These are phyloP conservation scores for Calosoma granatense DNA, from an alignment of 1,140 invertebrate species.

Conservation along the genomic window DNA sequence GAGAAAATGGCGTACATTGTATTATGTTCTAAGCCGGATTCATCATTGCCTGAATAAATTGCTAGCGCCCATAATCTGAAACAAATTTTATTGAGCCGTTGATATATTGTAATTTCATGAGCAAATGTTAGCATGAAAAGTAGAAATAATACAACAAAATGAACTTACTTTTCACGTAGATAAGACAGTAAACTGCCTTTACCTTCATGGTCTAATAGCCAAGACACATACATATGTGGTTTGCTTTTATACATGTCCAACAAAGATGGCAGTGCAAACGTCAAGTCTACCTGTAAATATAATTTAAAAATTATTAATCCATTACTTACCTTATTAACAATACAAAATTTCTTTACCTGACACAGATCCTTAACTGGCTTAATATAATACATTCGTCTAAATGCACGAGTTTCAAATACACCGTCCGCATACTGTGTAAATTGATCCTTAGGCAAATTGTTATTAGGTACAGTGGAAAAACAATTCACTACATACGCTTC, in stretches of 20 bases:
- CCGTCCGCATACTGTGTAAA: constrained; percentile 39
- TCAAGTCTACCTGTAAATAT: constrained; percentile 52
- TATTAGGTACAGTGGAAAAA: constrained; percentile 54
- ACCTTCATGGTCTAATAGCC: constrained; percentile 81
- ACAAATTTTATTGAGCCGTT: constrained; percentile 2
- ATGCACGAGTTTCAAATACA: constrained; percentile 52
- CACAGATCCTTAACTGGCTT: constrained; percentile 66
- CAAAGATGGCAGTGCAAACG: constrained; percentile 72
- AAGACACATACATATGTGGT: constrained; percentile 69
- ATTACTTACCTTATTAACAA: not conserved
- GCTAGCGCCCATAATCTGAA: constrained; percentile 70
- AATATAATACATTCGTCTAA: constrained; percentile 67
- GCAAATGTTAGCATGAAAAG: not conserved
- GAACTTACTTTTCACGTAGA: constrained; percentile 57
- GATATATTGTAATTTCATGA: not conserved
- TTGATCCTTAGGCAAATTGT: constrained; percentile 47
- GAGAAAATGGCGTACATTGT: constrained; percentile 64
- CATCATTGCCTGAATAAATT: constrained; percentile 63
- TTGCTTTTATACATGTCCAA: constrained; percentile 62
- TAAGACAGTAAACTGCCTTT: constrained; percentile 76
- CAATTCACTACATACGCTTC: constrained; percentile 53
- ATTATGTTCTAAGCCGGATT: constrained; percentile 65
- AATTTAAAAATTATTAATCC: constrained; percentile 11
- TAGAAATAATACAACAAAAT: not conserved
- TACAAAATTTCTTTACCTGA: constrained; percentile 35